Conservation (phyloP, 2,888 invertebrate genomes). For the Epistrophe grossulariae region DNA sequence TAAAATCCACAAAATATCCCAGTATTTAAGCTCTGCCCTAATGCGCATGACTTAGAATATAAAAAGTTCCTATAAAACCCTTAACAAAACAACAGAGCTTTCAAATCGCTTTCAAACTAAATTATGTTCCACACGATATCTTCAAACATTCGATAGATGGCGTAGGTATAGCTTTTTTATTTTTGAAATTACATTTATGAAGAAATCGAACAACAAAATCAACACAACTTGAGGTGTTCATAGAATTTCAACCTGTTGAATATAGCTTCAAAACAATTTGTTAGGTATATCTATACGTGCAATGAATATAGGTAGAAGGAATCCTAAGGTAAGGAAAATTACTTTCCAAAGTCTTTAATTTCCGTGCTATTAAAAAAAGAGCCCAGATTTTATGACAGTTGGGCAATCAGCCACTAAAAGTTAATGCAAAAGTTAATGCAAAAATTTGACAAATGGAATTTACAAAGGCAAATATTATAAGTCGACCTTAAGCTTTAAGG, state of each 20-base stretch:
- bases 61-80: conserved; percentile 41
- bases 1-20: conserved; percentile 30
- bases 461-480: no score
- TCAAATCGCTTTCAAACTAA: not conserved
- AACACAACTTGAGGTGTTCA: not conserved
- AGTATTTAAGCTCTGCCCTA: conserved; percentile 49
- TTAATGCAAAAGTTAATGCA: no score
- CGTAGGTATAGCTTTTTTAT: not conserved
- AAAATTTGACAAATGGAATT: no score
- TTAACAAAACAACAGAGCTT: conserved; percentile 6
- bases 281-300: no score
- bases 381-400: no score
- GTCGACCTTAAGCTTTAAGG: no score
- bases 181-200: no score
- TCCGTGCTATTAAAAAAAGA: no score
- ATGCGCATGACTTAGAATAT: conserved; percentile 38
- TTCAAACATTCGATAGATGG: conserved; percentile 31
- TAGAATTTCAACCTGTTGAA: not conserved
- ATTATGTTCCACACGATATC: not conserved
- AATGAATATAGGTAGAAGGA: no score
- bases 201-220: not conserved
- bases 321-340: no score
- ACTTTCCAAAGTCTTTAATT: no score
- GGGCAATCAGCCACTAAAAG: no score
- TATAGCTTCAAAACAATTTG: not conserved